A percentile compares a stretch with the other conserved stretches of the same genome.
Conservation (phyloP, 92 coral and sea anemone genomes). For the Nematostella vectensis region DNA sequence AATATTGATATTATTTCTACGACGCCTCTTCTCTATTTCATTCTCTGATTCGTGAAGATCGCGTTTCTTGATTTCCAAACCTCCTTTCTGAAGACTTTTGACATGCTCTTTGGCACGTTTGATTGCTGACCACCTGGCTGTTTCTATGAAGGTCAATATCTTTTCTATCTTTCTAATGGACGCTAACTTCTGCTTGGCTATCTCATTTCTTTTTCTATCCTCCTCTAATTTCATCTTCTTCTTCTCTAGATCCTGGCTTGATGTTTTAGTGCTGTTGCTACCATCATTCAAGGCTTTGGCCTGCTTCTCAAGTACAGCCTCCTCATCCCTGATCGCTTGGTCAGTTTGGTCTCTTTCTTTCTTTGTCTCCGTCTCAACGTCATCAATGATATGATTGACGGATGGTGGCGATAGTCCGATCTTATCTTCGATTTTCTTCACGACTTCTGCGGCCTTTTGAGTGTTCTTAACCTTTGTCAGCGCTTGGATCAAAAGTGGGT, state of each 20-base stretch:
- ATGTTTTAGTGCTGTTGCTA: conserved; percentile 3
- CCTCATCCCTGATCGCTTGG: conserved; percentile 25
- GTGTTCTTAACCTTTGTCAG: conserved; percentile 54
- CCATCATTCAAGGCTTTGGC: conserved; percentile 23
- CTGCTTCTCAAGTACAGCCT: conserved; percentile 37
- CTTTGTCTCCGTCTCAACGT: conserved; percentile 48
- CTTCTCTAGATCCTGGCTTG: conserved; percentile 35
- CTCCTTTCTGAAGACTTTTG: conserved; percentile 24
- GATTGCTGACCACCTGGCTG: conserved; percentile 85
- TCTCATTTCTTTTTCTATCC: conserved; percentile 60
- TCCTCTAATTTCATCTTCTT: conserved; percentile 56
- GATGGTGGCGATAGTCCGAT: conserved; percentile 68
- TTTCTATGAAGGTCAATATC: conserved; percentile 82
- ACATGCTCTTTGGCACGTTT: conserved; percentile 64
- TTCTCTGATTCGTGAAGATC: conserved; percentile 61
- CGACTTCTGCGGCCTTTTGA: conserved; percentile 49
- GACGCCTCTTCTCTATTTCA: conserved; percentile 30
- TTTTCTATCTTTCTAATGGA: conserved; percentile 75
- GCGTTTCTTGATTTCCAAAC: conserved; percentile 59
- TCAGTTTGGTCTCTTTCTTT: conserved; percentile 33
- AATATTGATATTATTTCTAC: conserved; percentile 71
- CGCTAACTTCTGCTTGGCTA: conserved; percentile 72
- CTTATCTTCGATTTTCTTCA: conserved; percentile 67
- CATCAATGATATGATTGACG: conserved; percentile 62
- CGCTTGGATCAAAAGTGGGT: conserved; percentile 41